phyloP scores from a whole-genome alignment of 2,797 vertebrate genomes.

The Malurus leucopterus region DNA sequence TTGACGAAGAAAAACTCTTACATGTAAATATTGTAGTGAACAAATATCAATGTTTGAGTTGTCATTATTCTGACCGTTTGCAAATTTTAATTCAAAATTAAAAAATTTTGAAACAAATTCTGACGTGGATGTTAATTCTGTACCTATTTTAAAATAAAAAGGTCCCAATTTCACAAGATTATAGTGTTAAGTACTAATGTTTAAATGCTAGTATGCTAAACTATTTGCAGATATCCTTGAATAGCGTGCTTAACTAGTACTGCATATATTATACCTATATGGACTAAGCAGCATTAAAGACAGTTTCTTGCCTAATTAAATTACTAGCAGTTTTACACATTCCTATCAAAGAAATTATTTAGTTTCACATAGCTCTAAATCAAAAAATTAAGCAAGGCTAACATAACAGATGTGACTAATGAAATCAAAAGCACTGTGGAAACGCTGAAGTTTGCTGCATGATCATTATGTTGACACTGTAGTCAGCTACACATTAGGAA shows the following conservation, averaged over 20 bases:
- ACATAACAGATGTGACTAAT: conserved; percentile 31
- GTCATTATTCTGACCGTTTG: neutral
- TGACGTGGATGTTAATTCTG: neutral
- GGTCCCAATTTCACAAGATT: neutral
- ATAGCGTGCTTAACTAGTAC: neutral
- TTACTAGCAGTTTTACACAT: neutral
- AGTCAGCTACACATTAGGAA: conserved; percentile 61
- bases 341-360: neutral
- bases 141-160: neutral
- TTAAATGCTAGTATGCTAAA: neutral
- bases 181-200: neutral
- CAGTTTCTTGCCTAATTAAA: neutral
- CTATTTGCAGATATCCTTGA: neutral
- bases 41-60: neutral
- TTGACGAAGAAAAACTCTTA: neutral
- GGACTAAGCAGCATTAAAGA: neutral
- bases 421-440: conserved; percentile 25
- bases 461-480: conserved; percentile 53
- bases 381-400: conserved; percentile 4
- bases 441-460: conserved; percentile 35
- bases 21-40: neutral
- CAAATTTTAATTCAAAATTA: neutral
- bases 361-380: neutral
- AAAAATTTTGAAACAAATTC: neutral
- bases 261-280: neutral